phyloP scores from a whole-genome alignment of 1,140 invertebrate genomes.

The Aphelinus atriplicis region DNA sequence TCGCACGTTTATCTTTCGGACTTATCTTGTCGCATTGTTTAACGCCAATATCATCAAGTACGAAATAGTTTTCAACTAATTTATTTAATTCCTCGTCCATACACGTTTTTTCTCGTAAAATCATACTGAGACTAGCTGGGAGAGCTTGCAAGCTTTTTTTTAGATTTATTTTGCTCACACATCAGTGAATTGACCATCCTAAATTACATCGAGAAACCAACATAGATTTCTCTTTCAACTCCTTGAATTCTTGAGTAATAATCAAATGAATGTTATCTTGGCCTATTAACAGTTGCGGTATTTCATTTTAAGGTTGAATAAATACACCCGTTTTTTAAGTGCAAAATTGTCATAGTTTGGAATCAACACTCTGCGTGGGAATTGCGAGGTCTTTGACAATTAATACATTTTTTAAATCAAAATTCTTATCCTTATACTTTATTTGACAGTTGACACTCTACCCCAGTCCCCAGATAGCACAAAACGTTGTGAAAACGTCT shows the following conservation, averaged over 20 bases:
- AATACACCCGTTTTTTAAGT: not conserved
- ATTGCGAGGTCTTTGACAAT: constrained; percentile 1
- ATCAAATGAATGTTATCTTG: constrained; percentile 4
- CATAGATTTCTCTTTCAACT: not conserved
- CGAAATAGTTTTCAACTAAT: not conserved
- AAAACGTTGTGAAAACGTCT: too few species aligned
- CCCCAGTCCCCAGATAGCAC: too few species aligned
- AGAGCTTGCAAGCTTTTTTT: not conserved
- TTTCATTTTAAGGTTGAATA: not conserved
- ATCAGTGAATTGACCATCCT: not conserved
- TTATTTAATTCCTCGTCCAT: not conserved
- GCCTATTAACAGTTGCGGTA: not conserved
- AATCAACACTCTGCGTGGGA: not conserved
- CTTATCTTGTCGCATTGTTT: not conserved
- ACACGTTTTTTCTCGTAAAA: not conserved
- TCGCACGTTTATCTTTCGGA: too few species aligned
- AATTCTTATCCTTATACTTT: not conserved
- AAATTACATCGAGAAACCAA: constrained; percentile 2
- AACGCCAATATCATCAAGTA: not conserved
- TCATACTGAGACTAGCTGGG: not conserved
- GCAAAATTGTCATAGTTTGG: not conserved
- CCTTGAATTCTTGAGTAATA: not conserved
- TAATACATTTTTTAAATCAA: constrained; percentile 2
- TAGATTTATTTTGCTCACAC: not conserved
- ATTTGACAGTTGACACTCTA: not conserved